Evolutionary conservation across 53 echinoderm and acorn worm genomes (phyloP), one percentile per base, ranked within the genome.

Genomic region (Arbacia lixula): DNA sequence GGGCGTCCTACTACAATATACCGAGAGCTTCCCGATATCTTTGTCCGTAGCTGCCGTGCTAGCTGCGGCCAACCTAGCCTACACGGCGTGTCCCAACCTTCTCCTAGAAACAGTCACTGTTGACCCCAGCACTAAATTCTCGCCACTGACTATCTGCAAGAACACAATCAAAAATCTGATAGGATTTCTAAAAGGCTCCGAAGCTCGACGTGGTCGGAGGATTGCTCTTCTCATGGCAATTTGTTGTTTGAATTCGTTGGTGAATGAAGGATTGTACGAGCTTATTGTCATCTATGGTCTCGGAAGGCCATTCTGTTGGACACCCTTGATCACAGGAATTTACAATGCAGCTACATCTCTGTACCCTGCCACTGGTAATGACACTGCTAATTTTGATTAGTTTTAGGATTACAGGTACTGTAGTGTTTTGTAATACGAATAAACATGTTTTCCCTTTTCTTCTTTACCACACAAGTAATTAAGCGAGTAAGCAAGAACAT

Each of bases 271-370:
- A 35, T 20, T 89, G n/a, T 89, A 76, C 37, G 62, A 68, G 22
- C 78, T 85, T 9, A 41, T 89, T 6, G 42, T 71, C 42, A 78
- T 78, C 11, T 89, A 89, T 42, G 89, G 85, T 32, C 85, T 69
- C 8, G 71, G 80, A 68, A 64, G 37, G 9, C 89, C 89, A 8
- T 89, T 89, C 57, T 89, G 89, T 41, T 89, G 89, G 89, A 40
- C 85, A 17, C 78, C 68, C 24, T 62, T 51, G 57, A 26, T 69
- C 22, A 85, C 85, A 11, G 79, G 85, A 19, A 35, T 32, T 36
- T 77, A 41, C 38, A 32, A 26, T 77, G 77, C 77, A 12, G 58
- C 57, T 11, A 58, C 40, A 5, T 24, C 8, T 19, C 40, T 77
- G 3, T 77, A 38, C 27, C 77, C 77, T 26, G 77, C 77, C 19